Conservation (phyloP, 2,888 invertebrate genomes). For the Tuberolachnus salignus region DNA sequence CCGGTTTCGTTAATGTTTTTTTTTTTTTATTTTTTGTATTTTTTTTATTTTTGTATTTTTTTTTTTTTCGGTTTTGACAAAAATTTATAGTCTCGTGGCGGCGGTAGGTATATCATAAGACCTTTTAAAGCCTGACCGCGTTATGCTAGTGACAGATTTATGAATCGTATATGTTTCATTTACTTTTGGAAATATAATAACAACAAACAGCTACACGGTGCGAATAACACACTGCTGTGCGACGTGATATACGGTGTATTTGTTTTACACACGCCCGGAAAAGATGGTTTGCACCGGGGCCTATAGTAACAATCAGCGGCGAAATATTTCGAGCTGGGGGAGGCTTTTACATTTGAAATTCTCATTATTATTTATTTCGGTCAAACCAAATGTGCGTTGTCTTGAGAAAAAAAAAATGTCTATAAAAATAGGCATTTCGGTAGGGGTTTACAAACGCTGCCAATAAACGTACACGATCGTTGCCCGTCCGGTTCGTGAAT, state of each 20-base stretch:
- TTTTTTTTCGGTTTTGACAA: slow-evolving; percentile 51
- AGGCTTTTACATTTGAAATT: too few species aligned
- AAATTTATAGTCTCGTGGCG: slow-evolving; percentile 43
- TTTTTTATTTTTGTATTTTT: too few species aligned
- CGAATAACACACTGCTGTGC: slow-evolving; percentile 8
- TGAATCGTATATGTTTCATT: slow-evolving; percentile 55
- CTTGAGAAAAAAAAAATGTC: too few species aligned
- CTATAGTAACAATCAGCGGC: background rate
- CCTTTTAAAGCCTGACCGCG: slow-evolving; percentile 54
- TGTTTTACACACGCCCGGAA: slow-evolving; percentile 10
- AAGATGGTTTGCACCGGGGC: background rate
- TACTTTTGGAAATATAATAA: slow-evolving; percentile 52
- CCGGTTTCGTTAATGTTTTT: slow-evolving; percentile 21
- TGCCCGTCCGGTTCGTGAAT: too few species aligned
- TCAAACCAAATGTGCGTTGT: too few species aligned
- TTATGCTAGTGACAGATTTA: slow-evolving; percentile 53
- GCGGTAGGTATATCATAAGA: slow-evolving; percentile 27
- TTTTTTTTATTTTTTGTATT: too few species aligned
- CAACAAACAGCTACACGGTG: slow-evolving; percentile 23
- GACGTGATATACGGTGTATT: slow-evolving; percentile 26
- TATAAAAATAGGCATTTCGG: too few species aligned
- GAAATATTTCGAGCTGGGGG: too few species aligned
- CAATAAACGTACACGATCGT: too few species aligned
- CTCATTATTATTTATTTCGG: too few species aligned
- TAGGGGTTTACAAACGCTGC: too few species aligned